Percentiles rank a stretch among this genome's conserved stretches.
These are phyloP conservation scores for Operophtera brumata DNA, from an alignment of 2,888 invertebrate species.

Conservation along the genomic window DNA sequence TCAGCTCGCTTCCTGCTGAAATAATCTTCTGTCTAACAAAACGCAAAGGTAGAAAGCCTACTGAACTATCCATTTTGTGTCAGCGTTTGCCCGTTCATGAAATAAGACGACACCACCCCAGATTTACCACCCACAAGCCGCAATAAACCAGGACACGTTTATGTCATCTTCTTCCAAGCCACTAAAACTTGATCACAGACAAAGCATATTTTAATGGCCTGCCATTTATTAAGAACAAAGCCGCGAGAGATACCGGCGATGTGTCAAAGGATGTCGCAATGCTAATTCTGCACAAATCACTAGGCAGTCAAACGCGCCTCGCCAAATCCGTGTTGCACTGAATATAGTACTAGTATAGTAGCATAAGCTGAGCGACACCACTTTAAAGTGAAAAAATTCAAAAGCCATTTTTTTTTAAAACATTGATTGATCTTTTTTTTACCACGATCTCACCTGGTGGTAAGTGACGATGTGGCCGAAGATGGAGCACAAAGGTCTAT, in stretches of 20 bases:
- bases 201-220: conserved; percentile 18
- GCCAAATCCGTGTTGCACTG: conserved; percentile 16
- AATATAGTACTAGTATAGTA: neutral
- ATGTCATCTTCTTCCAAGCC: conserved; percentile 6
- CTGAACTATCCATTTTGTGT: neutral
- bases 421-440: too few relatives aligned
- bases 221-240: conserved; percentile 25
- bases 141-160: conserved; percentile 10
- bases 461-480: too few relatives aligned
- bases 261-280: conserved; percentile 39
- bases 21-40: too few relatives aligned
- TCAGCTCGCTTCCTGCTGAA: too few relatives aligned
- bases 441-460: too few relatives aligned
- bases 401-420: too few relatives aligned
- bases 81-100: neutral
- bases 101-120: conserved; percentile 6
- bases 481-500: too few relatives aligned
- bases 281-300: conserved; percentile 41
- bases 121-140: conserved; percentile 14
- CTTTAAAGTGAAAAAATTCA: too few relatives aligned
- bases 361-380: conserved; percentile 1
- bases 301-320: conserved; percentile 38
- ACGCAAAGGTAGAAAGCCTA: too few relatives aligned
- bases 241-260: conserved; percentile 23
- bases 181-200: conserved; percentile 19